These are phyloP conservation scores for Drosophila neotestacea DNA, from an alignment of 2,888 invertebrate species.

Conservation along the genomic window DNA sequence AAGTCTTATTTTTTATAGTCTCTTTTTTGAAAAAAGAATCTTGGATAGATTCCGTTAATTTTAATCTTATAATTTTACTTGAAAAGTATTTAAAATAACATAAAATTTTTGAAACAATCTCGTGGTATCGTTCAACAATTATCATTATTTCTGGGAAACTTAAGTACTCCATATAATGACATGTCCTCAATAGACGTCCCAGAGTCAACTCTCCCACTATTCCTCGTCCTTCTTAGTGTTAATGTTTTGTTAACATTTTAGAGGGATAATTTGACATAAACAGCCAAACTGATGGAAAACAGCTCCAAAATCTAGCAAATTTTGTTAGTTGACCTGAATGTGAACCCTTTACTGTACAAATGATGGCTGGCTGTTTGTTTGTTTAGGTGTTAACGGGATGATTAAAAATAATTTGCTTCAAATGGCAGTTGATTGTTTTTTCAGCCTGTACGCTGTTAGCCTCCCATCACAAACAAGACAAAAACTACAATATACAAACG, in stretches of 20 bases:
- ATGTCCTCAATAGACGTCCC: too few species aligned
- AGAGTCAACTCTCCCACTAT: not conserved
- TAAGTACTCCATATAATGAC: not conserved
- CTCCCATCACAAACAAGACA: conserved; percentile 8
- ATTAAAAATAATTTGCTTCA: conserved; percentile 70
- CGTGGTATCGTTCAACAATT: not conserved
- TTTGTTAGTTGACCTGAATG: conserved; percentile 34
- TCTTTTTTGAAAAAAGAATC: too few species aligned
- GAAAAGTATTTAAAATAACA: too few species aligned
- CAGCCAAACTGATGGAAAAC: conserved; percentile 32
- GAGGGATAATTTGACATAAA: conserved; percentile 35
- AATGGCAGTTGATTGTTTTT: conserved; percentile 57
- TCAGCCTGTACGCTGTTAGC: conserved; percentile 15
- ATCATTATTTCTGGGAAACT: not conserved
- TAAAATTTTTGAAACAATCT: too few species aligned
- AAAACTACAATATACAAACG: conserved; percentile 15
- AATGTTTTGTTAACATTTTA: conserved; percentile 46
- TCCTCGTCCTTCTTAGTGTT: conserved; percentile 21
- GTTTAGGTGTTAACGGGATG: conserved; percentile 69
- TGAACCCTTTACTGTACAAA: conserved; percentile 26
- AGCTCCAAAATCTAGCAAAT: conserved; percentile 24
- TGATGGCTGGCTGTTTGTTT: conserved; percentile 52
- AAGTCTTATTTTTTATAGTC: too few species aligned
- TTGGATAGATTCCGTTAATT: too few species aligned
- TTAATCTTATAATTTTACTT: too few species aligned